These are phyloP conservation scores for Sycophila sp. DNA, from an alignment of 1,140 invertebrate species.

Conservation along the genomic window DNA sequence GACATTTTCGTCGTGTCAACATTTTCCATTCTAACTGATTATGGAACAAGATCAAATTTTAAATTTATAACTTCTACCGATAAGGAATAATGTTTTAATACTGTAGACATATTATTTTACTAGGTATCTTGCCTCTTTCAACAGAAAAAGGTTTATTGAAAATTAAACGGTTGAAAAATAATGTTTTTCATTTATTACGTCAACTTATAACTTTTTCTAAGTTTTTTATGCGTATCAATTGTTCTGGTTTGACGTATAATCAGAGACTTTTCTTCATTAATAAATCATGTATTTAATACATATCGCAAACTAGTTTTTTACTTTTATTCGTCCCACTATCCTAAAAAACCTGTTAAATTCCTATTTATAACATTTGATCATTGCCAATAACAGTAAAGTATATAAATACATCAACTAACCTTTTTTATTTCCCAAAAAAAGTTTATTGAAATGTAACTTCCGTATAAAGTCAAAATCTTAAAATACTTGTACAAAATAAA, in stretches of 20 bases:
- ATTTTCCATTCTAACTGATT: constrained; percentile 23
- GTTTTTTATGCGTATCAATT: constrained; percentile 30
- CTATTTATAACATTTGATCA: neutral
- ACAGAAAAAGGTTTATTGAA: constrained; percentile 33
- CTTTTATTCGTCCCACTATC: neutral
- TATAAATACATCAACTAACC: neutral
- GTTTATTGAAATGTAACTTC: neutral
- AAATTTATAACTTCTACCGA: constrained; percentile 4
- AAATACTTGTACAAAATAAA: neutral
- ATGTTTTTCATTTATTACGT: constrained; percentile 27
- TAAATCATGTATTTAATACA: constrained; percentile 19
- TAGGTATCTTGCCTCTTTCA: constrained; percentile 37
- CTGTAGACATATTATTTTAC: constrained; percentile 19
- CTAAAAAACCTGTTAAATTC: neutral
- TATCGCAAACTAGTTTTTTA: neutral
- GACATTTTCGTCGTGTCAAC: constrained; percentile 30
- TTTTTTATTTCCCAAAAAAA: neutral
- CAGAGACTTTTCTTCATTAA: constrained; percentile 15
- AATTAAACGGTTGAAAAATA: neutral
- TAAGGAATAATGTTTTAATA: constrained; percentile 11
- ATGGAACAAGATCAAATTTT: constrained; percentile 25
- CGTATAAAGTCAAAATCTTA: neutral
- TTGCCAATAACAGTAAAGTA: neutral
- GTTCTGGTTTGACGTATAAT: constrained; percentile 20
- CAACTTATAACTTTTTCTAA: constrained; percentile 36